Evolutionary conservation across 2,113 vertebrate species (phyloP), one percentile per base, ranked within the genome.

Genomic region (Psittacara wagleri): DNA sequence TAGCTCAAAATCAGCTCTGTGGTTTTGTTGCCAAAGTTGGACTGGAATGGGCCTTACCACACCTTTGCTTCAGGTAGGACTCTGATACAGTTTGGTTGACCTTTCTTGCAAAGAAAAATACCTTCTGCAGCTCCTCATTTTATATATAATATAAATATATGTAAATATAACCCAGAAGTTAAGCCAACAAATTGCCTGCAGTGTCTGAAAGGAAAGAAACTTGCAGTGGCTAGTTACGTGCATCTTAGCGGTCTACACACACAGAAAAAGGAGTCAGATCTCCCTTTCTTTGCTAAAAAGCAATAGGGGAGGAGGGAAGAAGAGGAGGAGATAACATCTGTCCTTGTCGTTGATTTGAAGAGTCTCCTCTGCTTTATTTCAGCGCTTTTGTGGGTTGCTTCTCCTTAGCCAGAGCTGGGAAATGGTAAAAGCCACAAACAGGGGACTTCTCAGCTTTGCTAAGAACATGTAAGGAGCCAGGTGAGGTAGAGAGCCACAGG

Each of bases 21-120:
- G 29, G 6, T 83, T 81, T 61, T 62, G 20, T 48, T 77, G 59
- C 13, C 44, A 20, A 23, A 48, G 9, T 33, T 52, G 13, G 10
- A 4, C 12, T 27, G 10, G 10, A 55, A 52, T 0, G 7, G 39
- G 39, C 11, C 4, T 85, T 43, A 23, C 0, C 49, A 33, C 9
- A n/a, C 13, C 29, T 33, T 0, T 24, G 14, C 14, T 75, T 84
- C 37, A 29, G n/a, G 11, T 18, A n/a, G 39, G n/a, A 18, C 8
- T 49, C 27, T 9, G 33, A 17, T 62, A 9, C 11, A 12, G 6
- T 49, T 44, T 9, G 28, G 44, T 1, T 83, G 44, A 31, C n/a
- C 17, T 37, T 23, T 59, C 51, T 70, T 91, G 31, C 44, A 63
- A 15, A 49, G 28, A 62, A 55, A 44, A 61, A 9, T 17, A 74